Evolutionary conservation across 2,888 invertebrate genomes (phyloP), one percentile per base, ranked within the genome.

Genomic region (Tinea trinotella): DNA sequence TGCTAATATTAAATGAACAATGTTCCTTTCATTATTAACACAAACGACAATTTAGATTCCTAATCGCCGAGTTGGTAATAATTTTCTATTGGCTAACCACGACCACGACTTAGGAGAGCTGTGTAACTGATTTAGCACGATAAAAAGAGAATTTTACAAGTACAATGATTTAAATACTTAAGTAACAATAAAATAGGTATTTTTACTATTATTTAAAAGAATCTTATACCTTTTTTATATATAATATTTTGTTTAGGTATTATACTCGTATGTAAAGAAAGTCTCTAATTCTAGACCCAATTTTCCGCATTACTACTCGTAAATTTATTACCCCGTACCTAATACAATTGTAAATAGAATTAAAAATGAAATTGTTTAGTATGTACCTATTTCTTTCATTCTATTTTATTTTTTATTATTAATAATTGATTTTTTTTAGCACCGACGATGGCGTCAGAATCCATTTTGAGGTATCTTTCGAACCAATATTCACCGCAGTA

Each of bases 381-480:
- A 30, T 30, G 9, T 30, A 30, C 30, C 30, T 30, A 30, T 7
- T 30, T 7, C 30, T 30, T 30, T 7, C 5, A 7, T 30, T 30
- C 5, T 30, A 30, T 7, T 30, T 7, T 7, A 30, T 9, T 7
- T 30, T 30, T 30, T 30, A 30, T 7, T n/a, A n/a, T n/a, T n/a
- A n/a, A n/a, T n/a, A n/a, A n/a, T n/a, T n/a, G n/a, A n/a, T 40
- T 56, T 52, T 34, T 62, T 64, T 7, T 63, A 81, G 81, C 58
- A 66, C 68, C 19, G 69, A 70, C 35, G 89, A 91, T 56, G 93
- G 93, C 57, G 85, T 94, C 54, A 89, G 93, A 50, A 92, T 96
- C 0, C 94, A 95, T 68, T 96, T 96, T 70, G 94, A 95, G 68
- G 88, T 96, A 54, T 91, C 92, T 54, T 94, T 96, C 64, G 94